Conservation (phyloP, 2,797 vertebrate species). For the Atherinosoma microstoma region DNA sequence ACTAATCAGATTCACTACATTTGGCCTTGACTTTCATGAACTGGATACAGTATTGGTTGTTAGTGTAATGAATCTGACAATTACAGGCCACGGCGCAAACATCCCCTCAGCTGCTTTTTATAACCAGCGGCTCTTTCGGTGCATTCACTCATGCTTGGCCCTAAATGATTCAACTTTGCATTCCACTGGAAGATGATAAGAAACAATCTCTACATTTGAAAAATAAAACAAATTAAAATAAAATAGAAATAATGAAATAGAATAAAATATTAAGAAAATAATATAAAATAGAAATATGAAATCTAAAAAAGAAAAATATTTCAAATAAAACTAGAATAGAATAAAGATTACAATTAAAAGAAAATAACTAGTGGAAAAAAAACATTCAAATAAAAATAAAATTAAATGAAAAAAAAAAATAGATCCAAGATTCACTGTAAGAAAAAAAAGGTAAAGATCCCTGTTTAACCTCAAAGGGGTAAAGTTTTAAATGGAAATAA, state of each 20-base stretch:
- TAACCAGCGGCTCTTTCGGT: conserved; percentile 51
- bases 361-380: too few relatives aligned
- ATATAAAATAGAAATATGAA: too few relatives aligned
- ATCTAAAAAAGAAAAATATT: too few relatives aligned
- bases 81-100: conserved; percentile 67
- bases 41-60: conserved; percentile 48
- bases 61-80: conserved; percentile 71
- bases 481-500: conserved; percentile 47
- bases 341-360: too few relatives aligned
- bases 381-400: not conserved
- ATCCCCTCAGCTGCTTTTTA: conserved; percentile 56
- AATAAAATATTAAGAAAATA: too few relatives aligned
- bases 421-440: conserved; percentile 16
- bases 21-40: conserved; percentile 48
- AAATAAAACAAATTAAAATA: too few relatives aligned
- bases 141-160: conserved; percentile 32
- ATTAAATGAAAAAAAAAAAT: conserved; percentile 10
- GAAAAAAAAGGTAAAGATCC: not conserved
- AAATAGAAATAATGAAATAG: too few relatives aligned
- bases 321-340: too few relatives aligned
- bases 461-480: conserved; percentile 33
- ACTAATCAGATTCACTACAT: conserved; percentile 46
- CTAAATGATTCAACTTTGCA: conserved; percentile 47
- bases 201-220: not conserved
- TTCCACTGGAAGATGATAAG: conserved; percentile 51